Percentiles rank a stretch among this genome's conserved stretches.
Evolutionary conservation across 2,113 vertebrate species (phyloP).

Genomic region (Tamias sibiricus): DNA sequence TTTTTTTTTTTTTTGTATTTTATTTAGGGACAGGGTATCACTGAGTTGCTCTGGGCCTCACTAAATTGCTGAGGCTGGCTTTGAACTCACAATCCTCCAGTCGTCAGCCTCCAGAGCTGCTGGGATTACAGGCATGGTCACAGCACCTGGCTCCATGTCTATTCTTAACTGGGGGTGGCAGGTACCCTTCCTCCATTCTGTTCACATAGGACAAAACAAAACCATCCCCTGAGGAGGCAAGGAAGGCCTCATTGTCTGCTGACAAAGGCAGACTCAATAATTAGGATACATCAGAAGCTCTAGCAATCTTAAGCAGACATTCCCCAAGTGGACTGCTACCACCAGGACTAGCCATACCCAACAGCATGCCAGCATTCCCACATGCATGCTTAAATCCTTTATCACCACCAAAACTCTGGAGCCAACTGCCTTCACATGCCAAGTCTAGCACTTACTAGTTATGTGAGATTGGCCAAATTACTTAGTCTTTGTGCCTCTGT

Average conservation of each 20-base stretch:
- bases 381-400: neutral
- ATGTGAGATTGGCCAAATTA: neutral
- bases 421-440: neutral
- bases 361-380: neutral
- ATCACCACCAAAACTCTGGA: neutral
- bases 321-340: neutral
- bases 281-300: neutral
- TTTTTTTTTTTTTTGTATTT: neutral
- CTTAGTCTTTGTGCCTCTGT: neutral
- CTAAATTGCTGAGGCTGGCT: neutral
- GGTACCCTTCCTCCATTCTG: neutral
- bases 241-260: neutral
- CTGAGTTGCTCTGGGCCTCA: neutral
- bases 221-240: neutral
- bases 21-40: neutral
- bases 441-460: neutral
- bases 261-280: neutral
- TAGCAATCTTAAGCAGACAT: neutral
- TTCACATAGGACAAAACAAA: conserved; percentile 11
- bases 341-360: neutral
- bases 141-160: neutral
- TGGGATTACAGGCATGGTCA: neutral
- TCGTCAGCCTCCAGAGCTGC: neutral
- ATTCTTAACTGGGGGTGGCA: neutral
- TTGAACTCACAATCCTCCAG: neutral